Conservation (phyloP, 64 coral and sea anemone species). For the Montipora efflorescens region DNA sequence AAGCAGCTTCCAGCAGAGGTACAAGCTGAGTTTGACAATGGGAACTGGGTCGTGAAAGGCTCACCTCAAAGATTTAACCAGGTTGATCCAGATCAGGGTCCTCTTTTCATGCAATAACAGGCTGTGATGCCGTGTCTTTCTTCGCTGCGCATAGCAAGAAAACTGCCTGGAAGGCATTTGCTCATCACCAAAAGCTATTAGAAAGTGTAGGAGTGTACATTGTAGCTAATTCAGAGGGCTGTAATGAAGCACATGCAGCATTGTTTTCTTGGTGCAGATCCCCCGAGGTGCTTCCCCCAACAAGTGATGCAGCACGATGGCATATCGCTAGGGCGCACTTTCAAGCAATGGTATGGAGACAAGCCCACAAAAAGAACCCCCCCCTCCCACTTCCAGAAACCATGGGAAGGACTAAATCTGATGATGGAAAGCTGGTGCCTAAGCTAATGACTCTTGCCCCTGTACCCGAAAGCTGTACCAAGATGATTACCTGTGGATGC, state of each 20-base stretch:
- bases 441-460: no score
- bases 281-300: conserved; percentile 37
- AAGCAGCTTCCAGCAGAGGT: conserved; percentile 62
- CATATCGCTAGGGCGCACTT: conserved; percentile 61
- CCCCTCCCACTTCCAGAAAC: conserved; percentile 5
- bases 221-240: conserved; percentile 4
- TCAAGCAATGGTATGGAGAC: conserved; percentile 67
- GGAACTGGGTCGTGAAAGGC: conserved; percentile 69
- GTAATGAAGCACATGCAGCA: conserved; percentile 25
- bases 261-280: conserved; percentile 34
- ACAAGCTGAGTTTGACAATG: conserved; percentile 47
- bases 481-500: no score
- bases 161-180: no score
- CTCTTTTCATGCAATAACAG: no score
- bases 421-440: not conserved
- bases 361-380: not conserved
- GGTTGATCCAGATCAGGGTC: conserved; percentile 29
- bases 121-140: no score
- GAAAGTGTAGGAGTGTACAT: conserved; percentile 3
- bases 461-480: no score
- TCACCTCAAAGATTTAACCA: conserved; percentile 55
- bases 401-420: conserved; percentile 31
- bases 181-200: no score
- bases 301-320: conserved; percentile 18
- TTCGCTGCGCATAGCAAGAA: no score